Percentiles rank a stretch among this genome's conserved stretches.
These are phyloP conservation scores for Drosophila bipectinata DNA, from an alignment of 1,140 invertebrate species.

Conservation along the genomic window DNA sequence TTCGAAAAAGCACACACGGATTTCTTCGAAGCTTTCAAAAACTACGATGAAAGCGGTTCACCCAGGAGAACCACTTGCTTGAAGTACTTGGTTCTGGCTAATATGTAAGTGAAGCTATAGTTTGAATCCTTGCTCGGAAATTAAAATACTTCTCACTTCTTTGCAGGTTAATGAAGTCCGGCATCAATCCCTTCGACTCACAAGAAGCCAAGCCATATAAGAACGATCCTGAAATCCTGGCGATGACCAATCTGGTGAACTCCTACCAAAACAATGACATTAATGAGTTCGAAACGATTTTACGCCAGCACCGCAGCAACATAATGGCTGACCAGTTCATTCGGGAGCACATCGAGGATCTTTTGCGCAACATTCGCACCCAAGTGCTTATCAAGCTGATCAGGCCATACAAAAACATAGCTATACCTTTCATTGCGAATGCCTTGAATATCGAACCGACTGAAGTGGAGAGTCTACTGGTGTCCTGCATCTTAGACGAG, in stretches of 20 bases:
- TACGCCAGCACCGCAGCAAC: slow-evolving; percentile 97
- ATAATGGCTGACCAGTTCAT: slow-evolving; percentile 99
- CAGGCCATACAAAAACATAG: slow-evolving; percentile 98
- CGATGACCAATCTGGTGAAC: slow-evolving; percentile 99
- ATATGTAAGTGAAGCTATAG: slow-evolving; percentile 88
- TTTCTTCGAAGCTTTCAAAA: slow-evolving; percentile 99
- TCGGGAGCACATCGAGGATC: slow-evolving; percentile 99
- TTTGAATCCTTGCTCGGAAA: no score
- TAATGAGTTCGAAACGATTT: slow-evolving; percentile 98
- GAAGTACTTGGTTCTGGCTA: slow-evolving; percentile 99
- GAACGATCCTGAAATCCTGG: slow-evolving; percentile 99
- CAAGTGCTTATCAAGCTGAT: slow-evolving; percentile 99
- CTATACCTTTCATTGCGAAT: slow-evolving; percentile 99
- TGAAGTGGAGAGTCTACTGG: slow-evolving; percentile 98
- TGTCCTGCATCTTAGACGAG: slow-evolving; percentile 99
- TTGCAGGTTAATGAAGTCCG: slow-evolving; percentile 98
- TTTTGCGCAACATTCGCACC: slow-evolving; percentile 98
- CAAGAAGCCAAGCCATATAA: slow-evolving; percentile 99
- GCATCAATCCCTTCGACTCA: slow-evolving; percentile 99
- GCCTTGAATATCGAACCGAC: slow-evolving; percentile 98
- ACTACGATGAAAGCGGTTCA: slow-evolving; percentile 99
- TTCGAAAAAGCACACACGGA: slow-evolving; percentile 99
- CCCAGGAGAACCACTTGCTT: slow-evolving; percentile 98
- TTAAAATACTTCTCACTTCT: not conserved
- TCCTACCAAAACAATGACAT: slow-evolving; percentile 99